A percentile compares a stretch with the other conserved stretches of the same genome.
These are phyloP conservation scores for Xenopus laevis DNA, from an alignment of 2,113 vertebrate species.

Conservation along the genomic window DNA sequence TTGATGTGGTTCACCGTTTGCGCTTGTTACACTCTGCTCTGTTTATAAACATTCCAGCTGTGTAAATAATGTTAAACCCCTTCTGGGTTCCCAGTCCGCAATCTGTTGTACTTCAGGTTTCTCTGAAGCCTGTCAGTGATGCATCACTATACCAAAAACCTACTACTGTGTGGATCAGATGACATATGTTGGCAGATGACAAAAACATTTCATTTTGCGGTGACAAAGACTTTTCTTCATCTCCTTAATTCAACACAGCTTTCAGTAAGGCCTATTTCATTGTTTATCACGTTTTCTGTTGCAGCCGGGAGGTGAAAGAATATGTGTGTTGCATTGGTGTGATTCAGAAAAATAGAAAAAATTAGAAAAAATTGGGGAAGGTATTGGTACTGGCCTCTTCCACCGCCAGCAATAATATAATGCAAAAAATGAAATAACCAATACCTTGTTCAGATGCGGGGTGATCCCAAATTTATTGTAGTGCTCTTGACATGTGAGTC, in stretches of 20 bases:
- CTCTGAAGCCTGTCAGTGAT: constrained; percentile 54
- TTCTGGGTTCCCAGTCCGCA: constrained; percentile 12
- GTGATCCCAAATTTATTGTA: too few relatives aligned
- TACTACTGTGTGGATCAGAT: constrained; percentile 53
- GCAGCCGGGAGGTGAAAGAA: constrained; percentile 38
- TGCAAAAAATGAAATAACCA: too few relatives aligned
- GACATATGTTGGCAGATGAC: constrained; percentile 58
- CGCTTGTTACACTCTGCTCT: constrained; percentile 57
- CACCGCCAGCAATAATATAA: too few relatives aligned
- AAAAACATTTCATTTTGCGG: constrained; percentile 52
- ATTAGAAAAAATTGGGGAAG: too few relatives aligned
- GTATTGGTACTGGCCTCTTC: too few relatives aligned
- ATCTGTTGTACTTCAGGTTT: constrained; percentile 30
- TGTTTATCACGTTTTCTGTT: constrained; percentile 31
- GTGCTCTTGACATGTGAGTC: too few relatives aligned
- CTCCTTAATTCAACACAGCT: constrained; percentile 49
- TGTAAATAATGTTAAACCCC: constrained; percentile 56
- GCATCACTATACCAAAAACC: constrained; percentile 51
- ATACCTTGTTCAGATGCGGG: too few relatives aligned
- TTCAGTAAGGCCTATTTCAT: constrained; percentile 12
- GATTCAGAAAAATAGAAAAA: too few relatives aligned
- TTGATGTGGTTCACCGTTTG: constrained; percentile 62
- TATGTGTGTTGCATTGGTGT: constrained; percentile 22
- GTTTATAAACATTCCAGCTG: constrained; percentile 66
- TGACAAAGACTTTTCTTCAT: constrained; percentile 48